These are phyloP conservation scores for Liparis tanakae DNA, from an alignment of 2,797 vertebrate genomes.

Conservation along the genomic window DNA sequence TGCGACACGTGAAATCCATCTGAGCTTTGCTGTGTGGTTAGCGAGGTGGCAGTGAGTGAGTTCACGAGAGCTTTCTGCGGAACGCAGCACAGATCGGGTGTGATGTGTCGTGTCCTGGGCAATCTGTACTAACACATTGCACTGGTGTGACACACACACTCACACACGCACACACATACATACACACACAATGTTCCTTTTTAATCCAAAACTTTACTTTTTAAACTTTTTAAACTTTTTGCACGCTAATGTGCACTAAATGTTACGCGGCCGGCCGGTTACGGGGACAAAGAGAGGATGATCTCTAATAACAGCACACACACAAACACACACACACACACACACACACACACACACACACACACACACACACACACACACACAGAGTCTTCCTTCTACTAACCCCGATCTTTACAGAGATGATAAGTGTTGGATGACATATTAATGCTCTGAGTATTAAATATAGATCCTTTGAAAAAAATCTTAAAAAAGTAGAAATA, in stretches of 20 bases:
- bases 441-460: background rate
- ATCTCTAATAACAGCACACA: background rate
- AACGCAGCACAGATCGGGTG: constrained; percentile 65
- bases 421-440: background rate
- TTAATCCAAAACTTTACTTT: constrained; percentile 23
- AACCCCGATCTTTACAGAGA: background rate
- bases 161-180: constrained; percentile 21
- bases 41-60: constrained; percentile 41
- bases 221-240: background rate
- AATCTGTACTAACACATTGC: constrained; percentile 64
- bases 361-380: background rate
- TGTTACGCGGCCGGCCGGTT: background rate
- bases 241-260: background rate
- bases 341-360: too few species aligned
- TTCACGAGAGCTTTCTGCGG: constrained; percentile 43
- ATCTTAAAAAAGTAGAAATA: background rate
- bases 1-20: constrained; percentile 53
- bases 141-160: constrained; percentile 32
- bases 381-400: background rate
- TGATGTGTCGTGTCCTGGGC: constrained; percentile 55
- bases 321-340: too few species aligned
- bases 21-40: constrained; percentile 19
- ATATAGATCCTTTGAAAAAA: background rate
- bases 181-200: constrained; percentile 3
- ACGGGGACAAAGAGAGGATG: background rate